These are phyloP conservation scores for Pagetopsis macropterus DNA, from an alignment of 2,797 vertebrate species.

Conservation along the genomic window DNA sequence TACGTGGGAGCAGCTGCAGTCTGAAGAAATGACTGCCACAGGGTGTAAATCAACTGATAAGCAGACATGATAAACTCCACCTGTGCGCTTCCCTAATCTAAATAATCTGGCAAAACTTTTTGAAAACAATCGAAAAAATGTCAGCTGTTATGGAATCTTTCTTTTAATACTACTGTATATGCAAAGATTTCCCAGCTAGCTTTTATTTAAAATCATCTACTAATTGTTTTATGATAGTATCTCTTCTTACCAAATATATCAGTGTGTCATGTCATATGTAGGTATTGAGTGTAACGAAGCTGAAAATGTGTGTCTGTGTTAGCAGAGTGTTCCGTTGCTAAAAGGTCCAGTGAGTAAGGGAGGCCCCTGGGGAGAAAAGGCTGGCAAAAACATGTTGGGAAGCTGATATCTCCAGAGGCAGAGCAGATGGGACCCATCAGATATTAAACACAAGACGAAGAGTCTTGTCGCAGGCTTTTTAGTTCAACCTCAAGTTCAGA, in stretches of 20 bases:
- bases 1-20: slow-evolving; percentile 60
- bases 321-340: slow-evolving; percentile 1
- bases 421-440: slow-evolving; percentile 48
- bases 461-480: slow-evolving; percentile 17
- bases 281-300: slow-evolving; percentile 2
- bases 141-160: not conserved
- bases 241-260: not conserved
- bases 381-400: slow-evolving; percentile 36
- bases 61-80: slow-evolving; percentile 15
- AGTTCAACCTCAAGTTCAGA: slow-evolving; percentile 43
- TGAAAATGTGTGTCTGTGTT: not conserved
- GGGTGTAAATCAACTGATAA: slow-evolving; percentile 34
- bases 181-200: not conserved
- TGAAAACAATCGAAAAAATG: slow-evolving; percentile 9
- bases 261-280: not conserved
- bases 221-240: not conserved
- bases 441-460: slow-evolving; percentile 33
- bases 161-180: slow-evolving; percentile 1
- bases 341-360: not conserved
- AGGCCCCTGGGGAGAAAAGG: slow-evolving; percentile 15
- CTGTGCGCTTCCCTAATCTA: not conserved
- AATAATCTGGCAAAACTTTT: slow-evolving; percentile 16
- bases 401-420: slow-evolving; percentile 28
- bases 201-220: not conserved
- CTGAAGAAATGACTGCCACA: slow-evolving; percentile 42